Conservation (phyloP, 1,140 invertebrate genomes). For the Drosophila orosa region DNA sequence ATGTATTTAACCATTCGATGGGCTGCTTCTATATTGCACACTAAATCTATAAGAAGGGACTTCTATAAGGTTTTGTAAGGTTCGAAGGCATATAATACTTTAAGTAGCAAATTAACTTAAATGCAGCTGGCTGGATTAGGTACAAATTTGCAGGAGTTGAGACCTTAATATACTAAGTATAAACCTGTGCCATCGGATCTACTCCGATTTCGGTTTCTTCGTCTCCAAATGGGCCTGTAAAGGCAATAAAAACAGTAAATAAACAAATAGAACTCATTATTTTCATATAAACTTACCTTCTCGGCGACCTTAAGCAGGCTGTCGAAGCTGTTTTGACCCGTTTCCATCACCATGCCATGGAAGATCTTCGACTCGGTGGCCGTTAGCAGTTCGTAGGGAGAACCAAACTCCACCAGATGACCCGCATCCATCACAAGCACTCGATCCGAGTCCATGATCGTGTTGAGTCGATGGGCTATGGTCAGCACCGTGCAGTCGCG, state of each 20-base stretch:
- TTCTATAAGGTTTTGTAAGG: background rate
- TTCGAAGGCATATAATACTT: conserved; percentile 44
- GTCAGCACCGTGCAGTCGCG: conserved; percentile 59
- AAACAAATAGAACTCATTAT: background rate
- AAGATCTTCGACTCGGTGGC: conserved; percentile 83
- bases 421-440: conserved; percentile 65
- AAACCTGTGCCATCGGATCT: conserved; percentile 9
- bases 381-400: conserved; percentile 86
- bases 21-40: conserved; percentile 5
- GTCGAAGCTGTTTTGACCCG: conserved; percentile 86
- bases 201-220: conserved; percentile 54
- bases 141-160: conserved; percentile 23
- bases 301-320: conserved; percentile 86
- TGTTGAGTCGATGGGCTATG: conserved; percentile 64
- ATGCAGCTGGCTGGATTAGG: conserved; percentile 83
- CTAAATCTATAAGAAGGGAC: conserved; percentile 2
- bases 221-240: conserved; percentile 48
- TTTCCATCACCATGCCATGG: conserved; percentile 87
- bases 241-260: background rate
- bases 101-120: conserved; percentile 46
- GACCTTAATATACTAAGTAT: conserved; percentile 19
- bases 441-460: conserved; percentile 66
- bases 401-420: conserved; percentile 72
- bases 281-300: conserved; percentile 72
- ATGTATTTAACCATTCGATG: conserved; percentile 17